phyloP scores from a whole-genome alignment of 2,888 invertebrate species.

The Meganola albula region DNA sequence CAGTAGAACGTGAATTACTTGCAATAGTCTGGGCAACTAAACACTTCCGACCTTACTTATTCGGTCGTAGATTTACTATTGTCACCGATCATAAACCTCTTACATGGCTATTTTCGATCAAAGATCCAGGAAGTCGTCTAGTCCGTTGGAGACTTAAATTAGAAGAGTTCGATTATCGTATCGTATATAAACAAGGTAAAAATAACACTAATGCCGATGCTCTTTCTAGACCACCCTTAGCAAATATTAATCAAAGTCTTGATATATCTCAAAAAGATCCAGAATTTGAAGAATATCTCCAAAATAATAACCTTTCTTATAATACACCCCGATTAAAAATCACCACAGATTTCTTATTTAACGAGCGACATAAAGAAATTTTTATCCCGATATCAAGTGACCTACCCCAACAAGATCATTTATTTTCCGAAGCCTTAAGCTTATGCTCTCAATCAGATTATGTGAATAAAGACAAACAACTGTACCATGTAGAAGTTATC shows the following conservation, averaged over 20 bases:
- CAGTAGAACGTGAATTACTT: constrained; percentile 37
- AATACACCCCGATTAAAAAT: constrained; percentile 18
- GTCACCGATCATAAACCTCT: constrained; percentile 40
- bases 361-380: constrained; percentile 28
- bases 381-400: constrained; percentile 26
- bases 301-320: background rate
- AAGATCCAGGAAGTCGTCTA: constrained; percentile 8
- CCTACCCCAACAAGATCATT: constrained; percentile 19
- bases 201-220: constrained; percentile 15
- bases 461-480: constrained; percentile 21
- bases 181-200: constrained; percentile 9
- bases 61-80: constrained; percentile 34
- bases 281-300: no score
- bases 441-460: constrained; percentile 23
- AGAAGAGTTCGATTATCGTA: constrained; percentile 7
- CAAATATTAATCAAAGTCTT: no score
- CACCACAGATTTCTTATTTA: constrained; percentile 24
- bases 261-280: no score
- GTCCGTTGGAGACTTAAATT: constrained; percentile 10
- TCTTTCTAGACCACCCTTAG: no score
- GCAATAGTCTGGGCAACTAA: constrained; percentile 37
- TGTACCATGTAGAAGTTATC: constrained; percentile 26
- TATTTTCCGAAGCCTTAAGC: constrained; percentile 25
- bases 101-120: constrained; percentile 6
- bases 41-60: no score